Evolutionary conservation across 2,797 vertebrate species (phyloP), one percentile per base, ranked within the genome.

Genomic region (Tenualosa thibaudeaui): DNA sequence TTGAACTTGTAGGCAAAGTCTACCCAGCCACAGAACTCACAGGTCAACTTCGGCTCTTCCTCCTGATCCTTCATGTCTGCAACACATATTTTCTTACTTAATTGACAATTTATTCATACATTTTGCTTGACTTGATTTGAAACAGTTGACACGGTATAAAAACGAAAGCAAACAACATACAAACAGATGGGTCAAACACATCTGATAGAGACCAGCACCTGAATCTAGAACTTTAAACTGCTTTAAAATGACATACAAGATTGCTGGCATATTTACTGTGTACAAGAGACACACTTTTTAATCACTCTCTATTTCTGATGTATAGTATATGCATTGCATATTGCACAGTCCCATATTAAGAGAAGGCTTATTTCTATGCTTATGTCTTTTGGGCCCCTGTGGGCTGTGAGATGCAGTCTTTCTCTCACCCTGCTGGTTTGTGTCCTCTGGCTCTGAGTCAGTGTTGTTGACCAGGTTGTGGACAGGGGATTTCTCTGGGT

Each of bases 1-100:
- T 99, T 99, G 94, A 99, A 99, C 40, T 97, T 99, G 93, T 97
- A 97, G 15, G 97, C 97, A 24, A 99, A 97, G 93, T 99, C 97
- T 1, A 99, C 97, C 89, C 97, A 97, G 86, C 98, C 98, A 0
- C 98, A 99, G 91, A 98, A 97, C 88, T 99, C 98, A 81, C 98
- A 99, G 7, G 98, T 98, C 94, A 99, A 93, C 91, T 98, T 99
- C 50, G 97, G 98, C 85, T 97, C 97, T 3, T 94, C 89, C 10
- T 96, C 95, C 86, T 90, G 90, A 46, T 89, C 95, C 92, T 97
- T 97, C 84, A 94, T 93, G 86, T 97, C 97, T 97, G 94, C 3
- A 43, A 78, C 40, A 78, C 15, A 78, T 9, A 78, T 43, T 22
- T 19, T 9, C 40, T 40, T 9, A 24, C 17, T 78, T 78, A 46